Evolutionary conservation across 2,113 vertebrate species (phyloP).

Genomic region (Triplophysa dalaica): DNA sequence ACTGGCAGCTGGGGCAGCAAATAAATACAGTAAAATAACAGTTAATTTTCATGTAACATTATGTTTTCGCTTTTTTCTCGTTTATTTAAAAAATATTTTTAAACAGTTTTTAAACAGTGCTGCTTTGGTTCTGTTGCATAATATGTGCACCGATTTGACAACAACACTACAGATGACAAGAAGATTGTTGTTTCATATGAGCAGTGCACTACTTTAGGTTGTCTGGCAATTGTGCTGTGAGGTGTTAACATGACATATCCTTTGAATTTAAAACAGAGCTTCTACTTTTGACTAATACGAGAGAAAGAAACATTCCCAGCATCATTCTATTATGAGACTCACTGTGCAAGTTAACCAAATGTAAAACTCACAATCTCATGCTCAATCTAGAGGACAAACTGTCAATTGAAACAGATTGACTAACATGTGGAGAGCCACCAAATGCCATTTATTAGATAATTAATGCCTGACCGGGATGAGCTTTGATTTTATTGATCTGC

Average conservation of each 20-base stretch:
- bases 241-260: neutral
- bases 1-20: too few relatives aligned
- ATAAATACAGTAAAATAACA: too few relatives aligned
- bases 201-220: too few relatives aligned
- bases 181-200: too few relatives aligned
- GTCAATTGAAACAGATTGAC: slow-evolving; percentile 43
- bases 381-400: slow-evolving; percentile 36
- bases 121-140: too few relatives aligned
- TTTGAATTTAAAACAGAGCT: neutral
- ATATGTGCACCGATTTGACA: too few relatives aligned
- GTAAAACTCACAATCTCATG: neutral
- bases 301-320: neutral
- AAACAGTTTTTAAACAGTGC: too few relatives aligned
- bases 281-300: neutral
- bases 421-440: slow-evolving; percentile 45
- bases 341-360: neutral
- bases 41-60: too few relatives aligned
- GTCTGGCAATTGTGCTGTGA: neutral
- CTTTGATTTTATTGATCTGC: slow-evolving; percentile 75
- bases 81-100: too few relatives aligned
- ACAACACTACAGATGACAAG: too few relatives aligned
- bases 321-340: neutral
- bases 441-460: slow-evolving; percentile 73
- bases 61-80: too few relatives aligned
- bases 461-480: slow-evolving; percentile 66